Base-by-base conservation (phyloP, 2,113 vertebrate genomes). In the Acrocephalus kingi region DNA sequence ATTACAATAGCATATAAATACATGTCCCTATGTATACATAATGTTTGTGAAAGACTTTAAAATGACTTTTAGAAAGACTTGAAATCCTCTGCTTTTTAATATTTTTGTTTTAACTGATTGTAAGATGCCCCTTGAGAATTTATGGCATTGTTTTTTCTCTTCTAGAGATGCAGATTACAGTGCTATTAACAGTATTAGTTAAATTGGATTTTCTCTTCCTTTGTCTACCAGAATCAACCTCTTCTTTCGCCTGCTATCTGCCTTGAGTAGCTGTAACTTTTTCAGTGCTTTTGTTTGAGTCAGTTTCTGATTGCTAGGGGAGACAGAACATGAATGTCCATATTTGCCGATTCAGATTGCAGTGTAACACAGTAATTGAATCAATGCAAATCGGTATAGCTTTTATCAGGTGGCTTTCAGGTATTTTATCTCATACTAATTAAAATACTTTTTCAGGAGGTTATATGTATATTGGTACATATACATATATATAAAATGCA, bases 261-360 rank as follows among this genome's bases (percentile, higher is more conserved):
- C 88, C 35, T 87, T 79, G 41, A 88, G 14, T 66, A 55, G 23
- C 25, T 2, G 13, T 51, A 93, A 90, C n/a, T 28, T 77, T 35
- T 56, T 87, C 84, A 89, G 45, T 84, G 77, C 30, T 88, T 96
- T 89, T 96, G 91, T 97, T 97, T 97, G 91, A 89, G 37, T 95
- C 71, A 78, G 55, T 93, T 96, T 54, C 84, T 93, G 39, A 94
- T 98, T 96, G 94, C 97, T 96, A 96, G 93, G 97, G 97, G 97
- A 98, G 81, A 98, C 95, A 59, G 84, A 63, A 39, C 87, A 56
- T 89, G 79, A 96, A 95, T 93, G 69, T 93, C 83, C 91, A 41
- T 93, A 83, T 97, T 97, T 97, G 84, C 91, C 69, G 90, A 56
- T 83, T 97, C 89, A 93, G 51, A 87, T 62, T 77, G 27, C 89